These are phyloP conservation scores for Cynodonichthys magdalenae DNA, from an alignment of 2,797 vertebrate genomes.

Conservation along the genomic window DNA sequence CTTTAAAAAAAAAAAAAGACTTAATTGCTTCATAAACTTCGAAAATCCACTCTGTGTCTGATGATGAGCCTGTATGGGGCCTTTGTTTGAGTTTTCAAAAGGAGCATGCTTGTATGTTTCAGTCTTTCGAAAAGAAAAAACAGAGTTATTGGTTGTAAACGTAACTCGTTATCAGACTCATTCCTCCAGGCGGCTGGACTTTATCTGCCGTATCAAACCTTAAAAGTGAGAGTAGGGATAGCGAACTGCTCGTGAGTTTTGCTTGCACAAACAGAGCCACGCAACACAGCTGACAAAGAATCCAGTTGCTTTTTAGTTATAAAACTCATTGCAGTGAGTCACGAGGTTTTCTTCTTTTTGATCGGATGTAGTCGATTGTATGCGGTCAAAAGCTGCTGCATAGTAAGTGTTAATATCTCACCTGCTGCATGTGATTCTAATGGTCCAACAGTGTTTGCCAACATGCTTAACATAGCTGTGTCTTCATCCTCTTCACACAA, in stretches of 20 bases:
- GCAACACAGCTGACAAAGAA: no score
- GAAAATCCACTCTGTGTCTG: neutral
- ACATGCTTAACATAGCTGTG: conserved; percentile 39
- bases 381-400: conserved; percentile 40
- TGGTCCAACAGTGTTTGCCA: conserved; percentile 41
- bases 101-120: neutral
- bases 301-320: no score
- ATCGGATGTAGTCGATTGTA: conserved; percentile 15
- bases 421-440: conserved; percentile 45
- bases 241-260: no score
- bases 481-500: conserved; percentile 45
- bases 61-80: neutral
- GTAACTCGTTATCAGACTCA: neutral
- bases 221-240: no score
- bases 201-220: no score
- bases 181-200: no score
- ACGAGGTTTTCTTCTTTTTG: neutral
- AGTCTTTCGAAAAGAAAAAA: neutral
- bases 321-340: no score
- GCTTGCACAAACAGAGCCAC: no score
- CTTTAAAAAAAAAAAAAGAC: neutral
- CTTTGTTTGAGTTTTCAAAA: neutral
- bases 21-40: neutral
- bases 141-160: neutral
- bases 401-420: conserved; percentile 45